Conservation (phyloP, 2,113 vertebrate species). For the Amphilophus citrinellus region DNA sequence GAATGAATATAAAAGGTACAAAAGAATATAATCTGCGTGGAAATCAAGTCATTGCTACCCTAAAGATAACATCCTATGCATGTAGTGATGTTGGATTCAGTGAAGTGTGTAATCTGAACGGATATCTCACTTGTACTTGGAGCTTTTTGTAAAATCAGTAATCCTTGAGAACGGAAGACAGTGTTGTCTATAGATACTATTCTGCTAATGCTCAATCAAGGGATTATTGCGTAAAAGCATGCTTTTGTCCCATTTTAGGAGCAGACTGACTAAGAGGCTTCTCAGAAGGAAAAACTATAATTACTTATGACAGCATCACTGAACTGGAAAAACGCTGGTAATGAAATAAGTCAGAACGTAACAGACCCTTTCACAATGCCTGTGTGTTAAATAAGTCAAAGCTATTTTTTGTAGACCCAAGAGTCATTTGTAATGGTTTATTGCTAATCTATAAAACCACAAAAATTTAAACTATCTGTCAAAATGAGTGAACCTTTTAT, state of each 20-base stretch:
- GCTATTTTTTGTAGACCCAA: background rate
- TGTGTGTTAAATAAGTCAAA: background rate
- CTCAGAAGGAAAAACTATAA: background rate
- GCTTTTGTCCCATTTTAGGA: background rate
- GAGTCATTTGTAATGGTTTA: background rate
- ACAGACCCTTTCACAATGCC: background rate
- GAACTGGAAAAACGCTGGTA: background rate
- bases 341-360: background rate
- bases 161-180: background rate
- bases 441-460: rapidly evolving
- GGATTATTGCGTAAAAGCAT: background rate
- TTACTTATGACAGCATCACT: background rate
- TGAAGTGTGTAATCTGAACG: background rate
- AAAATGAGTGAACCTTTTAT: background rate
- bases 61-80: background rate
- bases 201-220: background rate
- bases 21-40: constrained; percentile 1
- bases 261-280: background rate
- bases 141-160: background rate
- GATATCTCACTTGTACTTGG: background rate
- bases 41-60: constrained; percentile 8
- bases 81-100: background rate
- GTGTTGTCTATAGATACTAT: background rate
- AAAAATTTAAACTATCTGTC: background rate
- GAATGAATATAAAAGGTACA: background rate